Evolutionary conservation across 2,888 invertebrate genomes (phyloP).

Genomic region (Cerastoderma edule): DNA sequence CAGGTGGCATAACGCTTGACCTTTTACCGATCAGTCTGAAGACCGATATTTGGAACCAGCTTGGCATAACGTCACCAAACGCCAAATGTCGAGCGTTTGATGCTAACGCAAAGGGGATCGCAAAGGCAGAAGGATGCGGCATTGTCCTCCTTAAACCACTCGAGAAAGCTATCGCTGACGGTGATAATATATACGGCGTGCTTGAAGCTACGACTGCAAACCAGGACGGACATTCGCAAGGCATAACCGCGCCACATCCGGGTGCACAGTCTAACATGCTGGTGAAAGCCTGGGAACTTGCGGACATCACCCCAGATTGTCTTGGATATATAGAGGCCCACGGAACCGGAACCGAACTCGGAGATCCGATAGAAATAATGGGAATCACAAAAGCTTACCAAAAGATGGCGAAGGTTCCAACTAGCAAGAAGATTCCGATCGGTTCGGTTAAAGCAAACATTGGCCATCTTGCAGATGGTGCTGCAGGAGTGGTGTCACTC

Average conservation of each 20-base stretch:
- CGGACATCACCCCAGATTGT: conserved; percentile 12
- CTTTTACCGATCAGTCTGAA: conserved; percentile 29
- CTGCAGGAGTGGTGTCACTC: conserved; percentile 1
- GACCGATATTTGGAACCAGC: conserved; percentile 32
- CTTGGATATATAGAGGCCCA: conserved; percentile 27
- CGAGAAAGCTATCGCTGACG: conserved; percentile 27
- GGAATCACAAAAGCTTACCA: conserved; percentile 11
- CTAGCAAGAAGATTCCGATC: background rate
- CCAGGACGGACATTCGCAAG: conserved; percentile 32
- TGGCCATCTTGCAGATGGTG: conserved; percentile 15
- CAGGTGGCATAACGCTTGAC: conserved; percentile 33
- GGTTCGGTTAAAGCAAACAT: conserved; percentile 4
- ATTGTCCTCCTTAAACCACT: conserved; percentile 32
- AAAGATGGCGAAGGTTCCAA: background rate
- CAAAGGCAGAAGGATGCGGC: conserved; percentile 30
- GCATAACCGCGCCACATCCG: conserved; percentile 26
- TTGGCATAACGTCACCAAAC: conserved; percentile 21
- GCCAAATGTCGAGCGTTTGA: conserved; percentile 37
- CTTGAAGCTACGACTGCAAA: conserved; percentile 28
- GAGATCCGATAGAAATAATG: conserved; percentile 10
- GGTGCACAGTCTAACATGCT: conserved; percentile 24
- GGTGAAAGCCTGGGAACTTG: conserved; percentile 22
- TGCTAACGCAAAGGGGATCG: conserved; percentile 28
- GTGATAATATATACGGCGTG: conserved; percentile 26
- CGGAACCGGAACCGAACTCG: conserved; percentile 23